Evolutionary conservation across 2,113 vertebrate genomes (phyloP), one percentile per base, ranked within the genome.

Genomic region (Casuarius casuarius): DNA sequence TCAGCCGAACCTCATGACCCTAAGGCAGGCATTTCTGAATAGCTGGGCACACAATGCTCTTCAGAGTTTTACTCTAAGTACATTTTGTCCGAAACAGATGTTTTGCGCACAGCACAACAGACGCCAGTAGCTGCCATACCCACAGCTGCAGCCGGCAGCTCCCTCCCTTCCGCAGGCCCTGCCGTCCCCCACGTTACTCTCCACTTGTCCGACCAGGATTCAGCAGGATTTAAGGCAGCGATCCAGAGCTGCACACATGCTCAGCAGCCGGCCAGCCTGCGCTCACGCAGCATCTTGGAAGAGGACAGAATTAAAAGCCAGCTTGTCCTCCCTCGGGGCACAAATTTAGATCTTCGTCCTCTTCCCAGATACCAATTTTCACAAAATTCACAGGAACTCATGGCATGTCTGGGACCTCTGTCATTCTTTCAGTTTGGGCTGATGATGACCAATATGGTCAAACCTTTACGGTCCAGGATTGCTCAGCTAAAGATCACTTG

Each of bases 111-210:
- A 85, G 67, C n/a, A 68, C 38, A 71, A 23, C 74, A 49, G 61
- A 20, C 8, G 20, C 17, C 25, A 44, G 40, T 1, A 56, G 35
- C 20, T 52, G 29, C 8, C 61, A 75, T 2, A 29, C 25, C 33
- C 22, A 15, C 6, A 84, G 59, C 31, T 75, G 61, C 52, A 19
- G 26, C 16, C 29, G 26, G 56, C 31, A 23, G 3, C 9, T 7
- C 0, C 38, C 29, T 35, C 26, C n/a, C 54, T 71, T 38, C 56
- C 46, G 23, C 1, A 0, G n/a, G 31, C 40, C 20, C 17, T 0
- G 0, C 17, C 35, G 33, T 9, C 3, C 35, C 33, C 28, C 3
- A 0, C 62, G 14, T 9, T 4, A 0, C 17, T 56, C 75, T 54
- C 59, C 49, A n/a, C 31, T 12, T 46, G 38, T 29, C n/a, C 9